These are phyloP conservation scores for Xestia c-nigrum DNA, from an alignment of 2,888 invertebrate genomes.

Conservation along the genomic window DNA sequence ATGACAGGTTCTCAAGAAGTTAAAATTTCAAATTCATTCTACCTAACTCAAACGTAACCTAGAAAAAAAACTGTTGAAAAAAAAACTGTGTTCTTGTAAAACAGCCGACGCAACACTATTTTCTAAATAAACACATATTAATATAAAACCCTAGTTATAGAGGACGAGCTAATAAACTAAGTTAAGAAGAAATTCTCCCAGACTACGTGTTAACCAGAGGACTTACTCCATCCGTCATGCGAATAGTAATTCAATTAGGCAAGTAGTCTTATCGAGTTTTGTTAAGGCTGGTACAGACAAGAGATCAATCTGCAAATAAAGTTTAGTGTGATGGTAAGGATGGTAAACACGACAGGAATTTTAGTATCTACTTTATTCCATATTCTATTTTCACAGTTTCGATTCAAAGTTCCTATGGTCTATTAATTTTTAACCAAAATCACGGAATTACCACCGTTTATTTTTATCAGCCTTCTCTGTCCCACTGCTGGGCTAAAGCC, in stretches of 20 bases:
- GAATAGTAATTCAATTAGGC: conserved; percentile 58
- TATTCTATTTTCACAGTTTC: neutral
- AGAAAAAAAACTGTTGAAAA: neutral
- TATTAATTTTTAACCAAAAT: neutral
- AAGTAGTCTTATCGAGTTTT: conserved; percentile 41
- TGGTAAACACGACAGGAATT: neutral
- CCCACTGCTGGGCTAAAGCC: too few relatives aligned
- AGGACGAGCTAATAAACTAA: conserved; percentile 42
- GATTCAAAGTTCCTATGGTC: neutral
- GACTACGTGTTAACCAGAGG: conserved; percentile 42
- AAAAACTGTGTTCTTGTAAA: neutral
- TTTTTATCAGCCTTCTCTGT: too few relatives aligned
- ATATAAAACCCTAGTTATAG: conserved; percentile 11
- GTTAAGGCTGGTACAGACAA: conserved; percentile 12
- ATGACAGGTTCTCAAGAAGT: neutral
- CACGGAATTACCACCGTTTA: too few relatives aligned
- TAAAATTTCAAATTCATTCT: too few relatives aligned
- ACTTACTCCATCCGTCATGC: conserved; percentile 41
- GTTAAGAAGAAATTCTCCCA: conserved; percentile 41
- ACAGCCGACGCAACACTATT: neutral
- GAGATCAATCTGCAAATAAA: conserved; percentile 7
- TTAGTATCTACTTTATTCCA: neutral
- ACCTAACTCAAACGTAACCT: neutral
- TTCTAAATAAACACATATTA: neutral
- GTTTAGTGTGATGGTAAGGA: neutral